These are phyloP conservation scores for Sciurus carolinensis DNA, from an alignment of 2,797 vertebrate genomes.

Conservation along the genomic window DNA sequence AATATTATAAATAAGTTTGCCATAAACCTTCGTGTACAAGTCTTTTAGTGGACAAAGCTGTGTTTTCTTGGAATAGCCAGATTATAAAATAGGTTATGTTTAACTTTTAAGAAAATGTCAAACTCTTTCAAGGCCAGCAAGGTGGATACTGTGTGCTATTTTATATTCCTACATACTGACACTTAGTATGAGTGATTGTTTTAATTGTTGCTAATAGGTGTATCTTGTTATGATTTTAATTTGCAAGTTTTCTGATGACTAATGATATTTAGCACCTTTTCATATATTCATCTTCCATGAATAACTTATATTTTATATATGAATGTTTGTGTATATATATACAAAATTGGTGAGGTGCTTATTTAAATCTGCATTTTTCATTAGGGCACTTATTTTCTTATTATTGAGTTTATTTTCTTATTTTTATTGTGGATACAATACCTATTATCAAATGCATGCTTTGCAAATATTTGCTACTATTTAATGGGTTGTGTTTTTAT, in stretches of 20 bases:
- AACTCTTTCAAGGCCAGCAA: not conserved
- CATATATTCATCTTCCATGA: not conserved
- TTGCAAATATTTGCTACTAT: constrained; percentile 10
- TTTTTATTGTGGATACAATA: not conserved
- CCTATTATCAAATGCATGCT: not conserved
- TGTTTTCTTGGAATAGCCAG: not conserved
- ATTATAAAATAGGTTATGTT: not conserved
- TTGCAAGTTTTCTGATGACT: not conserved
- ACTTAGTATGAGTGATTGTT: not conserved
- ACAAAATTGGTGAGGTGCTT: not conserved
- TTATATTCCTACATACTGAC: not conserved
- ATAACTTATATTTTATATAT: not conserved
- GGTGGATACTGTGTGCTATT: not conserved
- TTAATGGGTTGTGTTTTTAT: not conserved
- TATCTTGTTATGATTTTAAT: not conserved
- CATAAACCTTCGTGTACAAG: not conserved
- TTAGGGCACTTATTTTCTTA: not conserved
- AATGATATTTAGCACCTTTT: not conserved
- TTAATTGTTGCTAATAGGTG: not conserved
- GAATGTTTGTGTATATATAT: not conserved
- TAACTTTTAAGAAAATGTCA: not conserved
- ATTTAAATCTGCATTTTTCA: not conserved
- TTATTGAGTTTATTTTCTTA: not conserved
- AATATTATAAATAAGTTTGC: not conserved
- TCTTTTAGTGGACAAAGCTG: not conserved